Base-by-base conservation (phyloP, 1,140 invertebrate genomes). In the Limonius californicus region DNA sequence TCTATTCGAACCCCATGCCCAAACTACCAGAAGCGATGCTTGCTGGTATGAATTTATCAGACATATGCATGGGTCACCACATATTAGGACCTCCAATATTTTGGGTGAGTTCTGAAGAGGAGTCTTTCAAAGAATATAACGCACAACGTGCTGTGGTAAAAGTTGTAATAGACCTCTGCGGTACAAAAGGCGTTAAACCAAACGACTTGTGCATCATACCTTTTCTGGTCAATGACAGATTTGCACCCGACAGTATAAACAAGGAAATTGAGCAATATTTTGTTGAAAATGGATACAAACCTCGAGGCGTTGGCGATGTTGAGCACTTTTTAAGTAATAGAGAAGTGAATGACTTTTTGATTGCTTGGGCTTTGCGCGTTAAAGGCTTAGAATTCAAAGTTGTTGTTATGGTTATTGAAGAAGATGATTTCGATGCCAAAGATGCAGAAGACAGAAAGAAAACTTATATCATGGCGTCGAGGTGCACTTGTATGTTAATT, bases 301-400 rank as follows among this genome's bases (percentile, higher is more conserved):
- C 76, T 19, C 67, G 68, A 35, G 69, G 59, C 18, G 66, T 71
- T 15, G 65, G 63, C 16, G 69, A 75, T 57, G 72, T 77, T 8
- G 76, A 77, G 63, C 63, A 68, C 12, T 77, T 74, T 47, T 19
- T 77, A 11, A 62, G 32, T 2, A 61, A 68, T 16, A 65, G 56
- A 23, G 66, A 70, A 57, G 65, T 70, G 3, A 72, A 75, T 55
- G 64, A 74, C 32, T 76, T 77, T 59, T 61, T 77, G 9, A 63
- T 76, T 14, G 66, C 73, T 1, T 77, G 76, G 76, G 69, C 70
- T 11, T 61, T 77, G 16, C 61, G 73, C 27, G 72, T 76, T 6
- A 77, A 77, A 62, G 76, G 76, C 0, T 63, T 77, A 12, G 76
- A 77, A 56, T 77, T 77, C 61, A 77, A 76, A 59, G 74, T 75